Conservation (phyloP, 30 jellyfish, hydroid and myxozoan genomes). For the Cassiopea andromeda region DNA sequence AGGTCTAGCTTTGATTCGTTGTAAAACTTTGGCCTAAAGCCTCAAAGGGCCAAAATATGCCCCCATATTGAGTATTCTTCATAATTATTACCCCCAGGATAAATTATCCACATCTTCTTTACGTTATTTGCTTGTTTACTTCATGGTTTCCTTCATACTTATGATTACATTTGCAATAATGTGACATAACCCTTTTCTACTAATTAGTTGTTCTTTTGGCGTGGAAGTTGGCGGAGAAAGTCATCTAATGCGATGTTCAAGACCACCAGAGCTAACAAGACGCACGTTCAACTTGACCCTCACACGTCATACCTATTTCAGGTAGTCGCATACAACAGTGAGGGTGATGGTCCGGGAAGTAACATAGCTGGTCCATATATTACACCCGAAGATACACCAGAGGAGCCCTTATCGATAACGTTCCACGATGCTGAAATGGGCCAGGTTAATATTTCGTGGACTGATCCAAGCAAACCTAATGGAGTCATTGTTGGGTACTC, state of each 20-base stretch:
- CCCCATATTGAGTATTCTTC: too few relatives aligned
- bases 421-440: constrained; percentile 82
- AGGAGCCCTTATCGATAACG: constrained; percentile 56
- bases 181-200: not conserved
- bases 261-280: constrained; percentile 65
- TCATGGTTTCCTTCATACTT: not conserved
- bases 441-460: constrained; percentile 75
- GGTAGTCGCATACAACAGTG: constrained; percentile 90
- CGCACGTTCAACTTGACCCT: constrained; percentile 72
- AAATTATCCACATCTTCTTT: too few relatives aligned
- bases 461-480: constrained; percentile 68
- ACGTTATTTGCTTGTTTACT: too few relatives aligned
- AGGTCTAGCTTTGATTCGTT: too few relatives aligned
- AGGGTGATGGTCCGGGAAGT: constrained; percentile 97
- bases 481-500: constrained; percentile 67
- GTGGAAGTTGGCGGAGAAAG: constrained; percentile 40
- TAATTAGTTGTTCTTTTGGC: constrained; percentile 81
- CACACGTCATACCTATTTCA: constrained; percentile 78
- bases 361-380: constrained; percentile 81
- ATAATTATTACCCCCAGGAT: too few relatives aligned
- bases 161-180: not conserved
- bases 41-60: too few relatives aligned
- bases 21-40: too few relatives aligned
- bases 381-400: constrained; percentile 91
- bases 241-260: constrained; percentile 53